phyloP scores from a whole-genome alignment of 2,888 invertebrate species.

The Tuberolachnus salignus region DNA sequence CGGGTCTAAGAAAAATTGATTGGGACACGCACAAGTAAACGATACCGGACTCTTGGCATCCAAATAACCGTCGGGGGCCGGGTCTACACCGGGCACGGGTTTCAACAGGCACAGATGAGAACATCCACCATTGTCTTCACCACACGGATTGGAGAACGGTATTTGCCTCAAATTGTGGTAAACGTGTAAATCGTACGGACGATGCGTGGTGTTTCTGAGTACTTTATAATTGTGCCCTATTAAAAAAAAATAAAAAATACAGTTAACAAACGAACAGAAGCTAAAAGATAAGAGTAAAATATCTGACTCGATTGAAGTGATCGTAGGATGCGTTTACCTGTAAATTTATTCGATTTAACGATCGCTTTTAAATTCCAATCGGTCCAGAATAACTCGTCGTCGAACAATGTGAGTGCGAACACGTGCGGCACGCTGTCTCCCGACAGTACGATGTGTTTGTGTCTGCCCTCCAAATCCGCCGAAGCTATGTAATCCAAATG shows the following conservation, averaged over 20 bases:
- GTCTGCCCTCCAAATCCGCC: constrained; percentile 88
- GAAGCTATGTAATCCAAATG: constrained; percentile 97
- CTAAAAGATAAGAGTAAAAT: no score
- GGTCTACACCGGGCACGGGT: constrained; percentile 66
- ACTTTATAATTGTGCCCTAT: constrained; percentile 73
- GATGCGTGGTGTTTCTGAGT: constrained; percentile 88
- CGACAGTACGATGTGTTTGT: constrained; percentile 80
- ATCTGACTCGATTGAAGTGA: neutral
- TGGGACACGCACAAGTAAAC: constrained; percentile 91
- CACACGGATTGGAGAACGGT: constrained; percentile 88
- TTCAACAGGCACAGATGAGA: constrained; percentile 93
- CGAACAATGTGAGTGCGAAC: constrained; percentile 91
- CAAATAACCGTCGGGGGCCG: constrained; percentile 66
- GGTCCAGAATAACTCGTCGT: constrained; percentile 93
- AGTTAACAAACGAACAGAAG: no score
- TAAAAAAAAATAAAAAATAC: no score
- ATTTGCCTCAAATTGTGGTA: constrained; percentile 89
- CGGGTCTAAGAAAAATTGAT: constrained; percentile 83
- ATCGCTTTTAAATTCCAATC: constrained; percentile 98
- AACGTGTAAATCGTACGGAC: constrained; percentile 91
- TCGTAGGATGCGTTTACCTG: constrained; percentile 63
- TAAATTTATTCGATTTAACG: constrained; percentile 89
- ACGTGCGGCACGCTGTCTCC: constrained; percentile 89
- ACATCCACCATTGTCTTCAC: constrained; percentile 90
- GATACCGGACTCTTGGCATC: constrained; percentile 77